These are phyloP conservation scores for Aspidoscelis tigris DNA, from an alignment of 2,113 vertebrate species.

Conservation along the genomic window DNA sequence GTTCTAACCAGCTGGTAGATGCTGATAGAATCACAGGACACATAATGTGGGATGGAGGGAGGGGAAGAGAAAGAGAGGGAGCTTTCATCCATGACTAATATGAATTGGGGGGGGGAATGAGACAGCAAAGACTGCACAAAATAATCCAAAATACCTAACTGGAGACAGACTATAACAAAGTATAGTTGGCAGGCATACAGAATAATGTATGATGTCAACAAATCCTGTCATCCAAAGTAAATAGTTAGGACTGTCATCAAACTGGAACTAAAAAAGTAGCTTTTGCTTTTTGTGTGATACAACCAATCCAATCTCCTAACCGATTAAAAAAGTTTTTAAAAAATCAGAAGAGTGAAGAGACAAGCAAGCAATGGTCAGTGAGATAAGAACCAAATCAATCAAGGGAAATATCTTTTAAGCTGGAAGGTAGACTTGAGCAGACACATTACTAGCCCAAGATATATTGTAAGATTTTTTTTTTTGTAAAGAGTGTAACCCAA, in stretches of 20 bases:
- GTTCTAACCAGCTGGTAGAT: constrained; percentile 29
- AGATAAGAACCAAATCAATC: constrained; percentile 48
- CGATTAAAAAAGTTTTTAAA: constrained; percentile 19
- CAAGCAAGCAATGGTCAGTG: constrained; percentile 49
- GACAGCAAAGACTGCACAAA: constrained; percentile 43
- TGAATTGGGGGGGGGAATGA: constrained; percentile 17
- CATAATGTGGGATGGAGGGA: neutral
- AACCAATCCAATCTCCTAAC: constrained; percentile 47
- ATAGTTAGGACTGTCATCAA: constrained; percentile 57
- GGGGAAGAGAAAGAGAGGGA: constrained; percentile 25
- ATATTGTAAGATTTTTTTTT: constrained; percentile 20
- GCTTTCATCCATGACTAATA: constrained; percentile 41
- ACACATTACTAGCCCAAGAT: constrained; percentile 4
- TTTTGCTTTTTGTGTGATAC: constrained; percentile 50
- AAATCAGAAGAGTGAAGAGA: constrained; percentile 20
- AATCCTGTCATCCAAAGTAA: constrained; percentile 60
- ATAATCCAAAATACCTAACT: constrained; percentile 51
- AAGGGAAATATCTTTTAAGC: constrained; percentile 41
- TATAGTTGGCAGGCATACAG: constrained; percentile 33
- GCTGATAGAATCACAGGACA: constrained; percentile 34
- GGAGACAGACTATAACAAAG: constrained; percentile 23
- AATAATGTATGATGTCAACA: constrained; percentile 54
- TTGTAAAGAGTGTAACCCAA: constrained; percentile 13
- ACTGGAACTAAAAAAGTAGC: constrained; percentile 54
- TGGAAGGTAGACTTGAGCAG: constrained; percentile 10